Base-by-base conservation (phyloP, 2,113 vertebrate species). In the Oncorhynchus nerka region DNA sequence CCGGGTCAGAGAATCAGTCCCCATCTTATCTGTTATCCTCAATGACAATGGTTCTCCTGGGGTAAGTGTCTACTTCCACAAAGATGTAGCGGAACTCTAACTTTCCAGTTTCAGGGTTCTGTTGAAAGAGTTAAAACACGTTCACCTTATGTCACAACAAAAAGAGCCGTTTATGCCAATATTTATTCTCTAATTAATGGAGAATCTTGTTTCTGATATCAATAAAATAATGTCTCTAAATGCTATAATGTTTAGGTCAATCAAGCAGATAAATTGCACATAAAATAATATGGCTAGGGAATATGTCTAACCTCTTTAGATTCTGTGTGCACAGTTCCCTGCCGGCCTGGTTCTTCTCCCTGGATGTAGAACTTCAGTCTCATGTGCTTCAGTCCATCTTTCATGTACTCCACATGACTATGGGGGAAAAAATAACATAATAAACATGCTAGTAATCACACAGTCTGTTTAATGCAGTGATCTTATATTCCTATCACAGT, bases 291-390 rank as follows among this genome's bases (percentile, higher is more conserved):
- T 16, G 12, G 22, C 16, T 19, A 32, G 24, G 39, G 15, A 78
- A 45, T 65, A 12, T 11, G 15, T 5, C 9, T 22, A n/a, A 98
- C 98, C 96, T 99, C 95, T 91, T 93, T 96, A 62, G 97, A 94
- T 85, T 98, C 96, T 20, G 93, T 90, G 20, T 98, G 95, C 59
- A 97, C 98, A 0, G 94, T 97, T 78, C 97, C 98, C 72, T 87
- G 94, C 73, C 94, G 92, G 48, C 95, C 95, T 0, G 95, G 93
- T 84, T 98, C 96, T 0, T 93, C 94, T n/a, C 98, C 97, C 78
- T 98, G 92, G 16, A 99, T 97, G 89, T 99, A 98, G 92, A 99
- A 99, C 85, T 95, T 97, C 59, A 99, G 90, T 51, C 94, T 94
- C 90, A 96, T 94, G 22, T 95, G 89, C 79, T 95, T 98, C 80